Evolutionary conservation across 2,888 invertebrate species (phyloP).

Genomic region (Rhaphigaster nebulosa): DNA sequence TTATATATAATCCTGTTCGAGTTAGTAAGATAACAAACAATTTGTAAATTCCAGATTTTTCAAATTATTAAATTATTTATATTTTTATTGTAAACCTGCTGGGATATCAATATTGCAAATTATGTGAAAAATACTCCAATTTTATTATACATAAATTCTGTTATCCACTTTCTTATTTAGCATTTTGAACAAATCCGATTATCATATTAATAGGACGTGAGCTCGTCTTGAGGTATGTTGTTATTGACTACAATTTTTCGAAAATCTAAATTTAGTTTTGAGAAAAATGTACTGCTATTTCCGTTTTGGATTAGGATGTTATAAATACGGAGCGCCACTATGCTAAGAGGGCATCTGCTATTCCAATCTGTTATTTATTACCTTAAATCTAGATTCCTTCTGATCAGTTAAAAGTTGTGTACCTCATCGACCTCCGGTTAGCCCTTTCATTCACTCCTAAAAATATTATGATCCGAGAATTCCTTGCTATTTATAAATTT

Average conservation of each 20-base stretch:
- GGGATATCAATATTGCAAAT: too few relatives aligned
- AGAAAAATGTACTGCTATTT: constrained; percentile 38
- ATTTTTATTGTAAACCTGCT: too few relatives aligned
- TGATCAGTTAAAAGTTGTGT: constrained; percentile 41
- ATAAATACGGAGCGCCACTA: constrained; percentile 19
- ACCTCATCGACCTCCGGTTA: neutral
- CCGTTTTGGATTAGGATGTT: constrained; percentile 18
- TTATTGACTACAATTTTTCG: neutral
- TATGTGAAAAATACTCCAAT: too few relatives aligned
- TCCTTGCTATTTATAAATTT: constrained; percentile 7
- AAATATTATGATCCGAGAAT: neutral
- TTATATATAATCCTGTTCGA: too few relatives aligned
- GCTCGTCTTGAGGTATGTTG: neutral
- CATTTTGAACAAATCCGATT: neutral
- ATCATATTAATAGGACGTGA: neutral
- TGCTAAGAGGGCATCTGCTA: constrained; percentile 51
- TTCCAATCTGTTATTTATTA: constrained; percentile 54
- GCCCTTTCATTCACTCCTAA: neutral
- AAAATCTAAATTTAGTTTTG: constrained; percentile 38
- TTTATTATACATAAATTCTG: neutral
- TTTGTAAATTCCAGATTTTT: too few relatives aligned
- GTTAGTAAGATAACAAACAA: too few relatives aligned
- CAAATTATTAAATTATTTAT: too few relatives aligned
- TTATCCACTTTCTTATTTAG: neutral
- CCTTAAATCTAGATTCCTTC: constrained; percentile 42